phyloP scores from a whole-genome alignment of 2,797 vertebrate genomes.

The Darevskia mixta region DNA sequence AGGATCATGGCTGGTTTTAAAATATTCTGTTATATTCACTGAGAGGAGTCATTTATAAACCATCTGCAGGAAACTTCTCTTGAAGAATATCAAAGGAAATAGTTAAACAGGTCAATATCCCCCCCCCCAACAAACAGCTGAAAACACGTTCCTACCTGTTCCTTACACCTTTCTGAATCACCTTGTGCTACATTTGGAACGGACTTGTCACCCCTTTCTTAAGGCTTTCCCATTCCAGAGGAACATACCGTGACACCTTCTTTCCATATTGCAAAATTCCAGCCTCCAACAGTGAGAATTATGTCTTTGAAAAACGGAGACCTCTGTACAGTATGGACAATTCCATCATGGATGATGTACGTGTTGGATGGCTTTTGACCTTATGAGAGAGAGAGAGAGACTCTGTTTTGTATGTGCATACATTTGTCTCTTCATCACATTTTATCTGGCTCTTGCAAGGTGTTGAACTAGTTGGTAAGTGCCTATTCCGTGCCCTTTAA shows the following conservation, averaged over 20 bases:
- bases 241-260: conserved; percentile 88
- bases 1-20: not conserved
- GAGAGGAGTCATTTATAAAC: not conserved
- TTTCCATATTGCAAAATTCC: conserved; percentile 92
- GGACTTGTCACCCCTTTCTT: not conserved
- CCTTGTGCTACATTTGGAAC: not conserved
- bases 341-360: conserved; percentile 77
- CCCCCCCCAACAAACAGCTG: not conserved
- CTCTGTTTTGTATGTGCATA: not conserved
- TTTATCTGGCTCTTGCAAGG: no score
- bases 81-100: not conserved
- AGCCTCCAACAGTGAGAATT: conserved; percentile 86
- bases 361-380: conserved; percentile 82
- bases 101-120: not conserved
- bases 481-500: not conserved
- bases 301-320: conserved; percentile 93
- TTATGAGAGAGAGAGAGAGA: conserved; percentile 61
- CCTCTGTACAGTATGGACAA: conserved; percentile 85
- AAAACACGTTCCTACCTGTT: not conserved
- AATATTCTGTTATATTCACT: not conserved
- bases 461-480: not conserved
- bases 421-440: not conserved
- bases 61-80: not conserved
- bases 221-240: not conserved
- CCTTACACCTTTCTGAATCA: not conserved